phyloP scores from a whole-genome alignment of 2,888 invertebrate species.

The Athetis lepigone region DNA sequence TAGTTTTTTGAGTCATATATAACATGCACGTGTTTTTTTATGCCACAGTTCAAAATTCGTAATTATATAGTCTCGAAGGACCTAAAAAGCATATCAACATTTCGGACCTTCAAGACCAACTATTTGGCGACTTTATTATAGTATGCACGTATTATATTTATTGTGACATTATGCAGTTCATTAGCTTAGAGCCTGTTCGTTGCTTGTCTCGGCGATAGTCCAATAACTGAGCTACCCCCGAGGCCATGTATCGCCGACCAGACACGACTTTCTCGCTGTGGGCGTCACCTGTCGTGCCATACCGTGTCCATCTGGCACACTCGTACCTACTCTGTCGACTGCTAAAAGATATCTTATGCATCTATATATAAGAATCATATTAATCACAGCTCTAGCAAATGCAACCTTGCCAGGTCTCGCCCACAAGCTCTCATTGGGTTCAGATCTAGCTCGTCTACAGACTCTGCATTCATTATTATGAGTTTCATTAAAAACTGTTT shows the following conservation, averaged over 20 bases:
- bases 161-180: conserved; percentile 56
- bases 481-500: conserved; percentile 55
- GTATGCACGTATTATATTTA: conserved; percentile 13
- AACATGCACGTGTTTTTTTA: not conserved
- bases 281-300: conserved; percentile 81
- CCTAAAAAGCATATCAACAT: not conserved
- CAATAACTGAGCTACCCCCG: conserved; percentile 65
- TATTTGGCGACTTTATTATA: not conserved
- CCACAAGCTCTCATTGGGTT: conserved; percentile 64
- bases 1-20: conserved; percentile 10
- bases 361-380: conserved; percentile 51
- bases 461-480: conserved; percentile 53
- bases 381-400: conserved; percentile 28
- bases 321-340: conserved; percentile 20
- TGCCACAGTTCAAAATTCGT: not conserved
- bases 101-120: not conserved
- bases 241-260: conserved; percentile 62
- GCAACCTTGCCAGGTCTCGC: conserved; percentile 55
- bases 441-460: conserved; percentile 58
- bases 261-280: conserved; percentile 80
- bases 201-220: conserved; percentile 54
- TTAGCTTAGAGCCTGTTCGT: conserved; percentile 54
- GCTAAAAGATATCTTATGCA: conserved; percentile 53
- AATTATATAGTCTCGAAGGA: not conserved
- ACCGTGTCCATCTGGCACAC: conserved; percentile 67